Evolutionary conservation across 2,888 invertebrate genomes (phyloP).

Genomic region (Spilarctia lutea): DNA sequence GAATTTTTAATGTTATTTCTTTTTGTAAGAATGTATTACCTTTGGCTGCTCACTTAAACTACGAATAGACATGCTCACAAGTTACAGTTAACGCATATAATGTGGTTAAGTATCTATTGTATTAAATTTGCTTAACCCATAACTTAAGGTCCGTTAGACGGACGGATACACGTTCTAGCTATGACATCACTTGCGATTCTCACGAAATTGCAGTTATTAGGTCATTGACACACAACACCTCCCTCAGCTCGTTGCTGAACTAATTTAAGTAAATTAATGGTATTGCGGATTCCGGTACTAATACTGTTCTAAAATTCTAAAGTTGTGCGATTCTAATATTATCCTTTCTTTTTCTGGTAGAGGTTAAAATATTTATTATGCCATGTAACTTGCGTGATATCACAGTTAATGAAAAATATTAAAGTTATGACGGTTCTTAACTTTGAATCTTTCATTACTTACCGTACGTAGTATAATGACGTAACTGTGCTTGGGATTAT

Average conservation of each 20-base stretch:
- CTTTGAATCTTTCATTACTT: not conserved
- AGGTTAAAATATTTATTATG: conserved; percentile 6
- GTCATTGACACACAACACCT: conserved; percentile 64
- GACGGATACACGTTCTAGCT: conserved; percentile 57
- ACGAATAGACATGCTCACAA: conserved; percentile 26
- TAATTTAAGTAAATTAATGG: conserved; percentile 50
- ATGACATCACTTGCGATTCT: conserved; percentile 61
- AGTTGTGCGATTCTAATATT: conserved; percentile 7
- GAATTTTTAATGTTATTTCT: too few relatives aligned
- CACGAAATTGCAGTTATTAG: conserved; percentile 63
- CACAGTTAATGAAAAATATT: conserved; percentile 5
- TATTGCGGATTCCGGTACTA: conserved; percentile 25
- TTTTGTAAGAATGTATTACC: not conserved
- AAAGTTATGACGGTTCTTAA: conserved; percentile 1
- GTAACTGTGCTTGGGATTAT: not conserved
- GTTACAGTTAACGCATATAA: conserved; percentile 30
- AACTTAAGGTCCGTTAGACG: conserved; percentile 46
- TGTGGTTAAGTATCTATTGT: conserved; percentile 46
- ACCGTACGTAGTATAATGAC: not conserved
- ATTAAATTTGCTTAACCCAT: conserved; percentile 42
- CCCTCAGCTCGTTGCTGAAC: conserved; percentile 50
- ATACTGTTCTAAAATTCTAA: conserved; percentile 12
- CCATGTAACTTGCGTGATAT: conserved; percentile 12
- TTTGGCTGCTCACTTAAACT: conserved; percentile 11
- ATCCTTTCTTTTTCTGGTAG: not conserved